Evolutionary conservation across 2,888 invertebrate genomes (phyloP).

Genomic region (Entomobrya proxima): DNA sequence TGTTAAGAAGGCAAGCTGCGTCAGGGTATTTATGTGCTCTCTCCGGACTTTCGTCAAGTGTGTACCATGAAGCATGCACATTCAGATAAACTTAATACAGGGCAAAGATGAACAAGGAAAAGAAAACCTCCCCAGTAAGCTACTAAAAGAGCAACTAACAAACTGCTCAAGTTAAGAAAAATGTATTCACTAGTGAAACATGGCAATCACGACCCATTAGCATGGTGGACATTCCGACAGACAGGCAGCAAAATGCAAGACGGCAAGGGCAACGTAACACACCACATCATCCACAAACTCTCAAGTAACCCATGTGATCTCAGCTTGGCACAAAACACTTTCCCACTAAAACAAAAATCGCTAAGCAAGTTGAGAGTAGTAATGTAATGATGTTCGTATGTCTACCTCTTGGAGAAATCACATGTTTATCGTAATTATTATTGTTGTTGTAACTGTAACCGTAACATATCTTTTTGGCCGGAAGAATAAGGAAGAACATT

Average conservation of each 20-base stretch:
- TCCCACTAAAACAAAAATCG: conserved; percentile 1
- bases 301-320: conserved; percentile 41
- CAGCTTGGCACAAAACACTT: conserved; percentile 4
- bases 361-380: background rate
- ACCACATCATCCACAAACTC: background rate
- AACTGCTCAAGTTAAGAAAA: conserved; percentile 46
- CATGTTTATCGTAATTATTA: conserved; percentile 30
- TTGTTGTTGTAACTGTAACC: background rate
- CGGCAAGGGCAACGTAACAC: conserved; percentile 13
- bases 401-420: conserved; percentile 33
- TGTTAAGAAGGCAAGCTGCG: background rate
- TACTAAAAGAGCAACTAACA: conserved; percentile 48
- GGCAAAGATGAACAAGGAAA: conserved; percentile 43
- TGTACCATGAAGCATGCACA: conserved; percentile 2
- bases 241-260: conserved; percentile 41
- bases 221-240: conserved; percentile 66
- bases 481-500: background rate
- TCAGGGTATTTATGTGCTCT: background rate
- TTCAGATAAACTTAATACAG: conserved; percentile 16
- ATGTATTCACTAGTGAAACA: conserved; percentile 61
- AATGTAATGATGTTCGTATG: conserved; percentile 17
- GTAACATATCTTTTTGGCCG: background rate
- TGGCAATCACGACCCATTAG: conserved; percentile 68
- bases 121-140: background rate
- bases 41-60: background rate